Evolutionary conservation across 2,797 vertebrate genomes (phyloP), one percentile per base, ranked within the genome.

Genomic region (Anas bernieri): DNA sequence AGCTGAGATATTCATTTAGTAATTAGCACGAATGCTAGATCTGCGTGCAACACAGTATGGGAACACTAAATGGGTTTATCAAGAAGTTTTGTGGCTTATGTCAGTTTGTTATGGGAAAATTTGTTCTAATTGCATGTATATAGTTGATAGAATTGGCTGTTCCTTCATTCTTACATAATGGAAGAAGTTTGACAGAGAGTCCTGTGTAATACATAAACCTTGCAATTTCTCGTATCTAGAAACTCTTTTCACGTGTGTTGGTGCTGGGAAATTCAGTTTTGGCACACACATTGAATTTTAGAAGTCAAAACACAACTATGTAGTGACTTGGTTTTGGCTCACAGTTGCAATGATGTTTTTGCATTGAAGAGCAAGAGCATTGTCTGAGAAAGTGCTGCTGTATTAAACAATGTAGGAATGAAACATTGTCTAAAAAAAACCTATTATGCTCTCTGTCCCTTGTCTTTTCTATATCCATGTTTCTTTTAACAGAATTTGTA

Each of bases 171-270:
- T 35, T 85, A 85, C 92, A 73, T 70, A 92, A 87, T 61, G n/a
- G 75, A 90, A 85, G 75, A 72, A 69, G 17, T 18, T 84, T 67
- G 61, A 39, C 22, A 90, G 41, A 48, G 30, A 64, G 17, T 86
- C 41, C 56, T 90, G 75, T 35, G 48, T 63, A 73, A 84, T 43
- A 66, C 23, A 79, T 69, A 75, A 86, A 90, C 7, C 50, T 26
- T 84, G 63, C 55, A 59, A n/a, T 93, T 86, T 92, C 91, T 70
- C 86, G 14, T 68, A 94, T 69, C 67, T 67, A 86, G 61, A 90
- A 88, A 76, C n/a, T 86, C 35, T 80, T 93, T 91, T 77, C 58
- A 73, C 7, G 77, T 87, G 56, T 11, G 52, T n/a, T 56, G 63
- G 76, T 80, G 63, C 67, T 85, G 54, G 30, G 83, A 93, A 86